Evolutionary conservation across 2,888 invertebrate genomes (phyloP).

Genomic region (Diaprepes abbreviatus): DNA sequence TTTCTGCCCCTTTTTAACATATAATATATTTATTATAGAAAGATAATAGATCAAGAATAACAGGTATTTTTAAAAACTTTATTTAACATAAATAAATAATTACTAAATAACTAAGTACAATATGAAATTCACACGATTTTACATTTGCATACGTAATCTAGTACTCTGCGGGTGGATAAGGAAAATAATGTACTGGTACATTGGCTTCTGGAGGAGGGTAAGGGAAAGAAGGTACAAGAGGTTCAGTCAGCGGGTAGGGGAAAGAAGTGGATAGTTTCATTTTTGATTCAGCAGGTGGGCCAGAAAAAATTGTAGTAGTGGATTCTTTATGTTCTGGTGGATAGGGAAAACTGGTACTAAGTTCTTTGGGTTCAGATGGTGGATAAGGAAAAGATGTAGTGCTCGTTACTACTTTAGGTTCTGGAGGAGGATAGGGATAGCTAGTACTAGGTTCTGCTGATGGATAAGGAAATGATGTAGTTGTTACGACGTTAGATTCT

Average conservation of each 20-base stretch:
- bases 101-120: no score
- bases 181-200: slow-evolving; percentile 5
- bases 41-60: no score
- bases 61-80: no score
- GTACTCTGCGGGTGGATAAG: slow-evolving; percentile 39
- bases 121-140: no score
- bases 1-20: no score
- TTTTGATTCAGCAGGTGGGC: slow-evolving; percentile 12
- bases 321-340: slow-evolving; percentile 10
- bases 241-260: slow-evolving; percentile 1
- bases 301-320: slow-evolving; percentile 6
- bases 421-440: slow-evolving; percentile 33
- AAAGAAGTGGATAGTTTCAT: background rate
- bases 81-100: no score
- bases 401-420: background rate
- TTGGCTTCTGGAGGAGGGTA: slow-evolving; percentile 26
- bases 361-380: slow-evolving; percentile 15
- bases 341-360: slow-evolving; percentile 5
- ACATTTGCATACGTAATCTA: background rate
- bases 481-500: slow-evolving; percentile 19
- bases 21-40: no score
- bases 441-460: slow-evolving; percentile 26
- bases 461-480: slow-evolving; percentile 15
- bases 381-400: slow-evolving; percentile 23
- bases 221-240: slow-evolving; percentile 22